phyloP scores from a whole-genome alignment of 2,888 invertebrate species.

The Nephrotoma appendiculata region DNA sequence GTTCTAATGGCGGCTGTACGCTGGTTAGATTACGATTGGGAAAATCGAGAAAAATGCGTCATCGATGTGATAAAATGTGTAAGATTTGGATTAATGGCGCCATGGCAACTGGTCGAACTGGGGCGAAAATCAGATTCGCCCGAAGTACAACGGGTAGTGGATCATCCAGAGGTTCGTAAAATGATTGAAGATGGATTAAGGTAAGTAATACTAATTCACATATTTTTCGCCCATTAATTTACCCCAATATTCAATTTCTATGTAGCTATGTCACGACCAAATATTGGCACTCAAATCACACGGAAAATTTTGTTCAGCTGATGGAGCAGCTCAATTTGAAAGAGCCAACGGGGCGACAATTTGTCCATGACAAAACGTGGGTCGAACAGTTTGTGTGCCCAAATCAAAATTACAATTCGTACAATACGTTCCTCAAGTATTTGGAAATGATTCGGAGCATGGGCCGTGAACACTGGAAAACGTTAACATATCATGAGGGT shows the following conservation, averaged over 20 bases:
- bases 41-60: constrained; percentile 39
- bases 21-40: constrained; percentile 63
- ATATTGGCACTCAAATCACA: constrained; percentile 58
- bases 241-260: background rate
- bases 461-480: constrained; percentile 24
- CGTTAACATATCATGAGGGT: constrained; percentile 14
- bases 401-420: constrained; percentile 20
- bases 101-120: constrained; percentile 67
- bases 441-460: constrained; percentile 21
- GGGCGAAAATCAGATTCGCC: constrained; percentile 57
- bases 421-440: constrained; percentile 22
- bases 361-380: constrained; percentile 44
- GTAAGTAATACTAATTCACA: constrained; percentile 31
- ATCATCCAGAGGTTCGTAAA: constrained; percentile 51
- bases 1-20: constrained; percentile 61
- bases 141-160: constrained; percentile 53
- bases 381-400: constrained; percentile 24
- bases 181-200: constrained; percentile 69
- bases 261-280: constrained; percentile 59
- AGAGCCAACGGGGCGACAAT: constrained; percentile 59
- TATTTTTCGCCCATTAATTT: background rate
- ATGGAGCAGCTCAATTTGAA: constrained; percentile 50
- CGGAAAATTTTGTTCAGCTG: constrained; percentile 55
- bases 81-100: constrained; percentile 63
- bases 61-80: constrained; percentile 53